Evolutionary conservation across 1,140 invertebrate species (phyloP).

Genomic region (Riptortus pedestris): DNA sequence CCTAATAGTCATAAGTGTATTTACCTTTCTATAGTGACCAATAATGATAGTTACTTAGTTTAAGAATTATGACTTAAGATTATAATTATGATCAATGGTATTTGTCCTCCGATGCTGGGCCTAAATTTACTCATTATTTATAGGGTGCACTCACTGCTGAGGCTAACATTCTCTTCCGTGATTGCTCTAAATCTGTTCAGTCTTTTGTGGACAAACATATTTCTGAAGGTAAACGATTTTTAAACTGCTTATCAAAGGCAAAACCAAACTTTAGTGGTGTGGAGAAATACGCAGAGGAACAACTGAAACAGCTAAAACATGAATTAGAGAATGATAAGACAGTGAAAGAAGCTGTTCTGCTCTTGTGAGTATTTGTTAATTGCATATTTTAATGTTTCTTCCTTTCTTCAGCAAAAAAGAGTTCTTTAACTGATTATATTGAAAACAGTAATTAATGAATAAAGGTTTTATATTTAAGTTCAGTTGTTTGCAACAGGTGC

Average conservation of each 20-base stretch:
- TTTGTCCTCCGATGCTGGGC: too few relatives aligned
- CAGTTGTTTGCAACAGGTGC: too few relatives aligned
- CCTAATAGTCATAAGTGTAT: too few relatives aligned
- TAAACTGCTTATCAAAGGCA: not conserved
- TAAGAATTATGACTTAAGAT: too few relatives aligned
- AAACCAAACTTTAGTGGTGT: not conserved
- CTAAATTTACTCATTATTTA: not conserved
- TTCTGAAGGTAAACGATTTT: not conserved
- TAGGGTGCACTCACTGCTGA: not conserved
- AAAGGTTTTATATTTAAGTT: too few relatives aligned
- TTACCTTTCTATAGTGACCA: too few relatives aligned
- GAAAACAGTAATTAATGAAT: too few relatives aligned
- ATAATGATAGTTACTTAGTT: too few relatives aligned
- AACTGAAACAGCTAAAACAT: slow-evolving; percentile 48
- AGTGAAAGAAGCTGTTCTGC: slow-evolving; percentile 50
- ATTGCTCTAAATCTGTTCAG: not conserved
- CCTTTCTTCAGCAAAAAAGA: too few relatives aligned
- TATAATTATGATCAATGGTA: too few relatives aligned
- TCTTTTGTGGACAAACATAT: not conserved
- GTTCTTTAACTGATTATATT: too few relatives aligned
- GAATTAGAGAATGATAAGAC: slow-evolving; percentile 55
- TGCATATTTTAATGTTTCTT: too few relatives aligned
- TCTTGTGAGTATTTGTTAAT: slow-evolving; percentile 42
- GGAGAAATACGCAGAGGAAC: slow-evolving; percentile 31
- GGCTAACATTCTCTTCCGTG: not conserved